phyloP scores from a whole-genome alignment of 2,888 invertebrate genomes.

The Trissoscelio sp. region DNA sequence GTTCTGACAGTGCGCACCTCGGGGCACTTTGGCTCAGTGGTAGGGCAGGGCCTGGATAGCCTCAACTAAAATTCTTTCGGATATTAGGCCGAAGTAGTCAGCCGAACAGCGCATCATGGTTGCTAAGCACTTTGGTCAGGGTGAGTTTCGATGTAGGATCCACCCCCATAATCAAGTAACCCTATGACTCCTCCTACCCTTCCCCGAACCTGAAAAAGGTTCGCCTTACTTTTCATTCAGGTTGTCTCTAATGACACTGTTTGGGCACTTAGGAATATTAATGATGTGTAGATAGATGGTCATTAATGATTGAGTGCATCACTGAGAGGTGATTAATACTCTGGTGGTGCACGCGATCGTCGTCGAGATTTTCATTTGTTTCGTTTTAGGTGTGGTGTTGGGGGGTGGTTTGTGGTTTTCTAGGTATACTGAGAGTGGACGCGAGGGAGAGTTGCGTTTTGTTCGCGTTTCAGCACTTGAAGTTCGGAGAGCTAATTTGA shows the following conservation, averaged over 20 bases:
- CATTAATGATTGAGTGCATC: neutral
- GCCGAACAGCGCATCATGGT: slow-evolving; percentile 78
- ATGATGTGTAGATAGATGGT: neutral
- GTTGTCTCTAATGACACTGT: neutral
- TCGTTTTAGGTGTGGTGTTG: no score
- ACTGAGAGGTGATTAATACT: no score
- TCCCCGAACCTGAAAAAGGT: neutral
- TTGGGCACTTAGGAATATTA: neutral
- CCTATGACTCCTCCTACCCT: neutral
- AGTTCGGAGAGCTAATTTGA: neutral
- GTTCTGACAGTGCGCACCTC: slow-evolving; percentile 45
- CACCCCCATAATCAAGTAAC: slow-evolving; percentile 48
- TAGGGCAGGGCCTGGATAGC: slow-evolving; percentile 35
- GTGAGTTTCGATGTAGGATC: slow-evolving; percentile 76
- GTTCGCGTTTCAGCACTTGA: neutral
- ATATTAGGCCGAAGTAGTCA: slow-evolving; percentile 74
- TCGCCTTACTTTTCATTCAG: neutral
- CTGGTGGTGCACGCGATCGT: slow-evolving; percentile 1
- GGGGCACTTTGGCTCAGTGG: slow-evolving; percentile 35
- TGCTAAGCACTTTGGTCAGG: slow-evolving; percentile 82
- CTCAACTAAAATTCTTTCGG: slow-evolving; percentile 30
- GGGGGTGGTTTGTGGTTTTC: neutral
- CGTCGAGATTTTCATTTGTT: no score
- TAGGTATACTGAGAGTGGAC: neutral
- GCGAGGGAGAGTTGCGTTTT: no score